Percentiles rank a stretch among this genome's conserved stretches.
These are phyloP conservation scores for Tamias sibiricus DNA, from an alignment of 2,113 vertebrate genomes.

Conservation along the genomic window DNA sequence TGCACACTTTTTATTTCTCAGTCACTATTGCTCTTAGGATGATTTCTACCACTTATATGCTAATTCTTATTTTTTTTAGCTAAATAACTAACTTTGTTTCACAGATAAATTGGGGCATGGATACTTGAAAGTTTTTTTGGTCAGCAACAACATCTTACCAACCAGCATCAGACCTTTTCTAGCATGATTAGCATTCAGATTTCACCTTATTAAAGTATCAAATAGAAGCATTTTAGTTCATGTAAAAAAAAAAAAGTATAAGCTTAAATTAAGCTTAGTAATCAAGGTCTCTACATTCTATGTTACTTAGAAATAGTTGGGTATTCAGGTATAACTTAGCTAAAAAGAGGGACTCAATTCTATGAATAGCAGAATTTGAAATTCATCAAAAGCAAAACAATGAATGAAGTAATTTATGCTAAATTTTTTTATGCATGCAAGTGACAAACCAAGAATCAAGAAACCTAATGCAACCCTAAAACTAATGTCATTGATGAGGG, in stretches of 20 bases:
- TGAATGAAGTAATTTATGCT: not conserved
- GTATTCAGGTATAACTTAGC: not conserved
- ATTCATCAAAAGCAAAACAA: not conserved
- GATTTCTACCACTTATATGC: not conserved
- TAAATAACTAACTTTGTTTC: not conserved
- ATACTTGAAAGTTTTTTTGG: not conserved
- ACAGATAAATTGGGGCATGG: not conserved
- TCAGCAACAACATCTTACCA: not conserved
- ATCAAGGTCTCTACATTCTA: not conserved
- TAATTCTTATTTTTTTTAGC: not conserved
- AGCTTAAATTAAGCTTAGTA: not conserved
- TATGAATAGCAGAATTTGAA: not conserved
- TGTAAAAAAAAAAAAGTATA: not conserved
- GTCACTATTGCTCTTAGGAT: not conserved
- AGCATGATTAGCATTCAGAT: not conserved
- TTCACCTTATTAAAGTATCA: not conserved
- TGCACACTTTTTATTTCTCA: not conserved
- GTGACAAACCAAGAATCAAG: not conserved
- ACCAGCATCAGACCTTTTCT: not conserved
- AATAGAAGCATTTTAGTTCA: not conserved
- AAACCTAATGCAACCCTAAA: not conserved
- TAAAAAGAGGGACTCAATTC: not conserved
- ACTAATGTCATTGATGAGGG: not conserved
- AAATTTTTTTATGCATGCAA: not conserved
- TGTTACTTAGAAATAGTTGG: not conserved